Conservation (phyloP, 2,888 invertebrate species). For the Sepiola atlantica region DNA sequence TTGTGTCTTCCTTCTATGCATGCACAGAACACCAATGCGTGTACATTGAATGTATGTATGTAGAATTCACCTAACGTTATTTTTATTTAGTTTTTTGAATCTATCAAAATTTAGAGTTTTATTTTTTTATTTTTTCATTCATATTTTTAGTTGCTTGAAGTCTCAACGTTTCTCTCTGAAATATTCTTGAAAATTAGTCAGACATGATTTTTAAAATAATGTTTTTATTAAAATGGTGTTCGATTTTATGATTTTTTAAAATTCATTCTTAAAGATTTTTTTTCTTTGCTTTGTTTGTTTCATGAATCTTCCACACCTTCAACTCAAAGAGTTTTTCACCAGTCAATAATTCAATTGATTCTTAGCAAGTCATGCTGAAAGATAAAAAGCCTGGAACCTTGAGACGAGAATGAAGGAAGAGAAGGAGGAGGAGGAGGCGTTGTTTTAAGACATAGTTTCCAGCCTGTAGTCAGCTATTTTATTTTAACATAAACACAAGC, state of each 20-base stretch:
- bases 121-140: neutral
- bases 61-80: too few species aligned
- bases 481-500: neutral
- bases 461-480: neutral
- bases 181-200: neutral
- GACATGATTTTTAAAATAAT: neutral
- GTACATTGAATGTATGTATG: too few species aligned
- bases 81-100: too few species aligned
- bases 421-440: neutral
- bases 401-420: too few species aligned
- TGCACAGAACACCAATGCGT: too few species aligned
- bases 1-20: too few species aligned
- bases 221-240: neutral
- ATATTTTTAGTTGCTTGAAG: neutral
- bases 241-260: neutral
- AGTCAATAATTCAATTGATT: neutral
- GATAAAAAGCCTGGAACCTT: neutral
- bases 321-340: neutral
- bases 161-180: neutral
- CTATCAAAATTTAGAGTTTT: neutral
- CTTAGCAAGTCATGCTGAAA: neutral
- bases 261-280: neutral
- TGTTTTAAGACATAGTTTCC: neutral
- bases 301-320: neutral
- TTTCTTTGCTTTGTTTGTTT: neutral